Percentiles rank a stretch among this genome's conserved stretches.
These are phyloP conservation scores for crab-eating macaque (Macaca fascicularis) DNA, from an alignment of 2,113 vertebrate genomes.

Conservation along the genomic window T2T-MFA8v1.1 NC_088376.1:23215001-23215500, in stretches of 20 bases:
- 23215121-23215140: background rate
- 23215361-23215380: constrained; percentile 75
- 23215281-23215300: background rate
- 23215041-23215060: background rate
- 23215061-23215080: background rate
- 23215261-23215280: constrained; percentile 20
- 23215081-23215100: background rate
- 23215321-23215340: constrained; percentile 71
- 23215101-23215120: background rate
- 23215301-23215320: constrained; percentile 34
- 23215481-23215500: background rate
- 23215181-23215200: background rate
- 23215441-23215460: background rate
- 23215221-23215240: background rate
- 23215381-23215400: constrained; percentile 64
- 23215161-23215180: background rate
- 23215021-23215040: constrained; percentile 5
- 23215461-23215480: background rate
- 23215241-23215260: background rate
- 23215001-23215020: background rate
- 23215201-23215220: background rate
- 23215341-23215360: constrained; percentile 58
- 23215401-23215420: constrained; percentile 62
- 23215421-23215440: background rate
- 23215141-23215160: background rate